Percentiles rank a stretch among this genome's conserved stretches.
These are phyloP conservation scores for Tortricodes alternella DNA, from an alignment of 2,888 invertebrate species.

Conservation along the genomic window DNA sequence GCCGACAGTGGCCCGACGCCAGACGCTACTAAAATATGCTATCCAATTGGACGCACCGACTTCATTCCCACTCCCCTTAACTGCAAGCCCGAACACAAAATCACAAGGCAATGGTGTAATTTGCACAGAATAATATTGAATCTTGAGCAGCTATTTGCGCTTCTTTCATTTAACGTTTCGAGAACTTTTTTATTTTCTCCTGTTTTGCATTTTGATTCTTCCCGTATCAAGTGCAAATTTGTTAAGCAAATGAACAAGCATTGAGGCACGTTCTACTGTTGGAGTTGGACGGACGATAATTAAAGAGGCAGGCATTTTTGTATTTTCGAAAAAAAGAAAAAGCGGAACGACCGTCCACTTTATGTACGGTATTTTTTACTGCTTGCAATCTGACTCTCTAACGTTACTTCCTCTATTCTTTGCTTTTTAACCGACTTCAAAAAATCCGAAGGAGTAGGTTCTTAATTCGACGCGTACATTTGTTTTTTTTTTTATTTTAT, in stretches of 20 bases:
- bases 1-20: constrained; percentile 70
- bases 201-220: constrained; percentile 25
- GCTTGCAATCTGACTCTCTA: neutral
- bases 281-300: neutral
- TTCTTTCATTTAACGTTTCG: constrained; percentile 37
- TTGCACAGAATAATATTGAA: constrained; percentile 61
- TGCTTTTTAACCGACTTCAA: too few species aligned
- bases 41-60: constrained; percentile 69
- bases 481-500: too few species aligned
- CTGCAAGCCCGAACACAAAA: constrained; percentile 43
- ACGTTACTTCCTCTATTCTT: too few species aligned
- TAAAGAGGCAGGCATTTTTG: neutral
- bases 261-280: neutral
- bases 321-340: too few species aligned
- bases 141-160: constrained; percentile 48
- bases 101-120: constrained; percentile 55
- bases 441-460: too few species aligned
- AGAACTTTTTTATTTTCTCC: constrained; percentile 20
- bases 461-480: too few species aligned
- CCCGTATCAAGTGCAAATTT: constrained; percentile 24
- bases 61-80: constrained; percentile 53
- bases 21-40: constrained; percentile 76
- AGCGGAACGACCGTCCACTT: neutral
- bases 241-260: constrained; percentile 26
- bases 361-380: neutral